Conservation (phyloP, 2,797 vertebrate species). For the Lepidocolaptes lacrymiger region DNA sequence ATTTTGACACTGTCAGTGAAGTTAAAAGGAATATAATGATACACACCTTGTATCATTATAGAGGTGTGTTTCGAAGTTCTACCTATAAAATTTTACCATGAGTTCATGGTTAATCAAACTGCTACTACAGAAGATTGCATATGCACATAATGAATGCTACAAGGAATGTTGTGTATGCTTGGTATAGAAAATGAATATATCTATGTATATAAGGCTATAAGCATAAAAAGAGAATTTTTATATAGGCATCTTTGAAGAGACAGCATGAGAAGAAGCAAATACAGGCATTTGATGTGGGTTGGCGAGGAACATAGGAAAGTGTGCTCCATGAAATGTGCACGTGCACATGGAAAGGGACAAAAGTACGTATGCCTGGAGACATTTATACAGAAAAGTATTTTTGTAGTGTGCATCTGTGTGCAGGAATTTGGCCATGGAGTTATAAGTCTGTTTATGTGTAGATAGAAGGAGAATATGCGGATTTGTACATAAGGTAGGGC, state of each 20-base stretch:
- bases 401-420: background rate
- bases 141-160: background rate
- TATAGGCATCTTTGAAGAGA: slow-evolving; percentile 20
- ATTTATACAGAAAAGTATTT: slow-evolving; percentile 33
- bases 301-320: background rate
- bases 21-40: background rate
- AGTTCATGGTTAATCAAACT: background rate
- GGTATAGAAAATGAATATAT: background rate
- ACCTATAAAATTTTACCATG: background rate
- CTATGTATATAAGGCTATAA: background rate
- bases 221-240: slow-evolving; percentile 11
- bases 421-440: background rate
- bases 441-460: background rate
- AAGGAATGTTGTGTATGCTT: background rate
- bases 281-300: slow-evolving; percentile 23
- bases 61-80: background rate
- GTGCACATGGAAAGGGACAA: slow-evolving; percentile 1
- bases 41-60: background rate
- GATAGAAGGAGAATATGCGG: background rate
- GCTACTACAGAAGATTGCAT: background rate
- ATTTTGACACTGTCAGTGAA: background rate
- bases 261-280: background rate
- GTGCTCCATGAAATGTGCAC: slow-evolving; percentile 3
- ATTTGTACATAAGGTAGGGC: background rate
- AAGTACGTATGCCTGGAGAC: background rate